Base-by-base conservation (phyloP, 2,888 invertebrate species). In the Heliconius ismenius region DNA sequence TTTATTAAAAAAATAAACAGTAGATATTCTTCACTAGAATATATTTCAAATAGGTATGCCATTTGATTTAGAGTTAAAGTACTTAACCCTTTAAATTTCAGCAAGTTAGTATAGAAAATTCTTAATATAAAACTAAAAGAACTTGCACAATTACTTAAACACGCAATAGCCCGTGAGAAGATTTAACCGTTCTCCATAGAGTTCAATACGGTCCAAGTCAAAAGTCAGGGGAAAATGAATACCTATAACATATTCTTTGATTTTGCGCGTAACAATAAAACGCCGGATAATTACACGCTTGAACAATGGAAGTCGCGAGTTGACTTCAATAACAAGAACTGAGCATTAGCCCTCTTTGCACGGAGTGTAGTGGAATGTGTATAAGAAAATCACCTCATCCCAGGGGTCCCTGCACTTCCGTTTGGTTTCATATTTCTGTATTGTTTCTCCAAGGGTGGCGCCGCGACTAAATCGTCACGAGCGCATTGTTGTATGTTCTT, bases 371-470 rank as follows among this genome's bases (percentile, higher is more conserved):
- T 73, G 85, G 83, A 82, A 82, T 83, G 83, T 90, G 90, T 88
- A 87, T 90, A 92, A 92, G 93, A 92, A 93, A 92, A 91, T 91
- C 89, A 88, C 86, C 88, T 85, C 91, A 87, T 89, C 85, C 88
- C 90, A 85, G 93, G 93, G 93, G 92, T 91, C 90, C 89, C 87
- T 83, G 88, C 87, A 90, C 92, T 93, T 93, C 94, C 93, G 94
- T 88, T 93, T 83, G 88, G 93, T 92, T 88, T 94, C 91, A 84
- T 80, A 85, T 94, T 93, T 86, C 93, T 49, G 83, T 82, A 89
- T 92, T 92, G 92, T 92, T 88, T 90, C 85, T 86, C 81, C 88
- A 88, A 88, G 90, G 91, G 91, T 87, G 91, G 86, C 83, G 85
- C 84, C 84, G 81, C 79, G 76, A 73, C 77, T 76, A 69, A 69